Base-by-base conservation (phyloP, 2,113 vertebrate genomes). In the Vombatus ursinus region DNA sequence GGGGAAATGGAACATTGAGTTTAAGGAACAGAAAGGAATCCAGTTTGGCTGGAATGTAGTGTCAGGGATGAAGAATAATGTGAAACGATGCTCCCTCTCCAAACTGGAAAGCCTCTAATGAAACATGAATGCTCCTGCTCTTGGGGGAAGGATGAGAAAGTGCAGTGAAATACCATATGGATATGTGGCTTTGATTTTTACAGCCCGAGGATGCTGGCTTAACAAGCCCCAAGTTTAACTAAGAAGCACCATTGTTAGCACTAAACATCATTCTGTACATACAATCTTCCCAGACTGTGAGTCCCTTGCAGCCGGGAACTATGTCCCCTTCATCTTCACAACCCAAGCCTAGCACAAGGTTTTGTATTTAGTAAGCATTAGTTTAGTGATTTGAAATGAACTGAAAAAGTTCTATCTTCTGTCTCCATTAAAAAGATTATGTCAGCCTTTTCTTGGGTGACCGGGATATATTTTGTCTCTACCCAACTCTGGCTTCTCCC, bases 371-470 rank as follows among this genome's bases (percentile, higher is more conserved):
- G n/a, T 84, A 44, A 84, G 1, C 68, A 44, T 84, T 44, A 23
- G 16, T 84, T 44, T 84, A 84, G 68, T 23, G n/a, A 84, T 44
- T 84, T 84, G 68, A 44, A 44, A 44, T 44, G 68, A 84, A 84
- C n/a, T 44, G 16, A 23, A 84, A 84, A 68, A 44, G 98, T 98
- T 98, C 98, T 97, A 97, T 97, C 97, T 97, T 96, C 97, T 98
- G 96, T 97, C 98, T 98, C 97, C 96, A 96, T 98, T 98, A 98
- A 98, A 98, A 95, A 94, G 98, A 98, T 97, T 98, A 96, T 96
- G 97, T 98, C 97, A 98, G 94, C 98, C 95, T 98, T 98, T 98
- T 97, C 97, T 97, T 96, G 93, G 97, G 97, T 8, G 93, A 98
- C 98, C 96, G 93, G 98, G 97, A 96, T 95, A 94, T 96, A 97